Evolutionary conservation across 2,113 vertebrate genomes (phyloP), one percentile per base, ranked within the genome.

Genomic region (Ptychochromis oligacanthus): DNA sequence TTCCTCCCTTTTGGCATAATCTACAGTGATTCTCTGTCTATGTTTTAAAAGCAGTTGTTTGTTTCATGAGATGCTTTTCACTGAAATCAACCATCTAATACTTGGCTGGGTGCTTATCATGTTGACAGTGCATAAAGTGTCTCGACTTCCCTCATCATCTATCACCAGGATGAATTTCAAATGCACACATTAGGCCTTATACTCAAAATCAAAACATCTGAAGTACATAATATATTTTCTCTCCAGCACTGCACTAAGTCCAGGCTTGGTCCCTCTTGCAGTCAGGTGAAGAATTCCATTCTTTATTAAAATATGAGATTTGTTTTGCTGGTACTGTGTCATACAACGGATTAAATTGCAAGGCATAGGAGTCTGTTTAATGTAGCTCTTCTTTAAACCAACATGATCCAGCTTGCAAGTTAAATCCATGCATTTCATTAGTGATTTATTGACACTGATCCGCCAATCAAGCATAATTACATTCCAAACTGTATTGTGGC

Each of bases 301-400:
- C 88, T 92, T 95, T 91, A 92, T 92, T 93, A 93, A 92, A 93
- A 88, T 72, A 62, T 84, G 78, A 89, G 75, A 91, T 93, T 90
- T 91, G 81, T 88, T 89, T 90, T 83, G 75, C 84, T 82, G 64
- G 83, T 64, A 55, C 83, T 61, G 59, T 86, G 84, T 88, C 79
- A 77, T 90, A 83, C 81, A 67, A 85, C 86, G 88, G 89, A 92
- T 93, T 89, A 87, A n/a, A 6, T 56, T 56, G 56, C 81, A 75
- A 91, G 89, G 91, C 83, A 81, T 77, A 75, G 49, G 72, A 82
- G 75, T 59, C 74, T 78, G 64, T 85, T 75, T 76, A 67, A 40
- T 82, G 62, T 59, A 61, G 77, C 70, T 78, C 79, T 76, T 79
- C 62, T 77, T 61, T 75, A 83, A 87, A 86, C 74, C 80, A 79